Conservation (phyloP, 2,888 invertebrate genomes). For the Embidobia sp. region DNA sequence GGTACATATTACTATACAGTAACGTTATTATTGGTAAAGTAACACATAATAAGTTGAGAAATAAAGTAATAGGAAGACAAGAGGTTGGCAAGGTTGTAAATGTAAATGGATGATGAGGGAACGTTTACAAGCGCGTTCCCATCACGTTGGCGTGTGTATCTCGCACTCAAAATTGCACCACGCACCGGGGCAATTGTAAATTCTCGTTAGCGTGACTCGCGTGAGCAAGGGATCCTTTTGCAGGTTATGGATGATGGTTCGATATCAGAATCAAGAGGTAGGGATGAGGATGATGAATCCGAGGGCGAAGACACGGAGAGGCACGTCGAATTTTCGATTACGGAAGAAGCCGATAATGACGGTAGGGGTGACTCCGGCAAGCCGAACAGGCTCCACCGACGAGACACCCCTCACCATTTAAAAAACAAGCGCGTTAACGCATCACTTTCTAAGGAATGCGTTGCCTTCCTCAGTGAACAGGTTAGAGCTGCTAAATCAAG, state of each 20-base stretch:
- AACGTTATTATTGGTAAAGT: too few relatives aligned
- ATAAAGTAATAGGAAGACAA: neutral
- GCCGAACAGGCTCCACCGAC: slow-evolving; percentile 89
- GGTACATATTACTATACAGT: too few relatives aligned
- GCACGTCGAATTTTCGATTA: slow-evolving; percentile 79
- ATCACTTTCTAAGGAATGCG: slow-evolving; percentile 86
- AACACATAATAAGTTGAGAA: too few relatives aligned
- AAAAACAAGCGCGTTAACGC: slow-evolving; percentile 97
- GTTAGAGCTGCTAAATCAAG: slow-evolving; percentile 79
- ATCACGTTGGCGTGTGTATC: slow-evolving; percentile 14
- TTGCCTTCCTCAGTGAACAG: slow-evolving; percentile 88
- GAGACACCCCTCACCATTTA: slow-evolving; percentile 99
- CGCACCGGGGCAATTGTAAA: slow-evolving; percentile 37
- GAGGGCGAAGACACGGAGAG: slow-evolving; percentile 85
- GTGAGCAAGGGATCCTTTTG: slow-evolving; percentile 68
- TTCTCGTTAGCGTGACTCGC: slow-evolving; percentile 50
- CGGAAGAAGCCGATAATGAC: slow-evolving; percentile 80
- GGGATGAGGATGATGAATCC: slow-evolving; percentile 83
- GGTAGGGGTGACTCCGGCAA: slow-evolving; percentile 82
- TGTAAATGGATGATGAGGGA: slow-evolving; percentile 9
- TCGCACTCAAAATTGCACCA: slow-evolving; percentile 36
- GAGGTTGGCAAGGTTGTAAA: slow-evolving; percentile 14
- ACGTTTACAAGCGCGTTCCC: slow-evolving; percentile 24
- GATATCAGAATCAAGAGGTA: slow-evolving; percentile 84
- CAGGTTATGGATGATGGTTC: slow-evolving; percentile 82